Evolutionary conservation across 2,113 vertebrate species (phyloP).

Genomic region (Hypocryptadius cinnamomeus): DNA sequence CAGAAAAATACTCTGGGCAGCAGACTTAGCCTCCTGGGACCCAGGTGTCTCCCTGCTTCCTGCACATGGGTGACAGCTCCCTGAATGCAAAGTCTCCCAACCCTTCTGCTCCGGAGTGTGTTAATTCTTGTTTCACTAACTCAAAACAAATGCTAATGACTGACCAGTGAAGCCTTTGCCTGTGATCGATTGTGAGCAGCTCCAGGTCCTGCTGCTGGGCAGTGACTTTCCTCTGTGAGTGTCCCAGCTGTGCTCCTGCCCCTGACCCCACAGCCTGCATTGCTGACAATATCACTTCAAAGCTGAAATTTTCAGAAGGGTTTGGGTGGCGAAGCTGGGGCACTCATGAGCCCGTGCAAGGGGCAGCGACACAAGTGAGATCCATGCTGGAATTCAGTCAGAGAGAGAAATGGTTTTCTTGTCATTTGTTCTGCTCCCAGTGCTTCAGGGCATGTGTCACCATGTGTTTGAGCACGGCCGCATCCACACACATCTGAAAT

Average conservation of each 20-base stretch:
- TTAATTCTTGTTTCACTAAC: background rate
- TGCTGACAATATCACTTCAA: background rate
- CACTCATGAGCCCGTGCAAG: background rate
- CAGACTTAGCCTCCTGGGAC: background rate
- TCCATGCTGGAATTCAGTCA: background rate
- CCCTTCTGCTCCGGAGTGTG: background rate
- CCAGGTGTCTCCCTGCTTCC: background rate
- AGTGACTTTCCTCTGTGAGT: background rate
- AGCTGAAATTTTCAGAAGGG: background rate
- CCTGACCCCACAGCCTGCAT: background rate
- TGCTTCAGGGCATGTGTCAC: background rate
- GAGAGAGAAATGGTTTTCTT: background rate
- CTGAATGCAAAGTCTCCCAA: background rate
- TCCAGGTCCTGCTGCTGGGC: background rate
- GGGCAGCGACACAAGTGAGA: background rate
- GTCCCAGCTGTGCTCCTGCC: background rate
- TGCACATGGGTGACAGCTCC: rapidly evolving
- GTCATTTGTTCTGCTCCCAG: background rate
- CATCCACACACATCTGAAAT: background rate
- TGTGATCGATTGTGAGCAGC: background rate
- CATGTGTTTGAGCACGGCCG: background rate
- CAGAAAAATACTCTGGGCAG: background rate
- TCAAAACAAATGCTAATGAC: background rate
- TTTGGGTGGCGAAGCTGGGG: background rate
- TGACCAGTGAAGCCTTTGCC: background rate